Evolutionary conservation across 1,140 invertebrate species (phyloP), one percentile per base, ranked within the genome.

Genomic region (Penaeus vannamei): DNA sequence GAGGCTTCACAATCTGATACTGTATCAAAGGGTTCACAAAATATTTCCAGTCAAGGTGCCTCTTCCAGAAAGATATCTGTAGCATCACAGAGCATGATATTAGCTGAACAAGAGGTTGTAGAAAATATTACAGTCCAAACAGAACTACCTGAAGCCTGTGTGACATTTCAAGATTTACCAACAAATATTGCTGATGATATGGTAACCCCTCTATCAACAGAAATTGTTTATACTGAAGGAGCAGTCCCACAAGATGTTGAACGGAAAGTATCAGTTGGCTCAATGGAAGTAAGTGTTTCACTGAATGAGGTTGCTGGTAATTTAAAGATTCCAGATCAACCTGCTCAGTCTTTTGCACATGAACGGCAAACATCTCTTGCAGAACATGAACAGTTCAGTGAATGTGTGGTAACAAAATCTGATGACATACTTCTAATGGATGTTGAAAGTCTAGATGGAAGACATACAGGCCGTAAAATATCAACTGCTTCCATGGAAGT

Each of bases 401-500:
- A 76, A 20, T 36, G 42, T 76, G 14, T 72, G 17, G 72, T 76
- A 32, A 76, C 42, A 20, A 76, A 20, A 76, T 76, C 53, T 14
- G 53, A 53, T 53, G 53, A 53, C 53, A 53, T 53, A 53, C 17
- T 0, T 1, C 17, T 53, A 12, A 53, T 53, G 53, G 53, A 53
- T 53, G 4, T 53, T 14, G 53, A 53, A 53, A 10, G 53, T 53
- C 53, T 53, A 23, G 23, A 69, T 8, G 19, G 14, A 46, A 66
- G 59, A 46, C 5, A 72, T n/a, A 66, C 72, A 12, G 53, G 32
- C 2, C 32, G 64, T 72, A 86, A 86, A 79, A 86, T 79, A 79
- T 86, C 85, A 61, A 86, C 72, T 0, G 76, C 53, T 4, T 89
- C 85, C 8, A 10, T 69, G 36, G 85, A 87, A 53, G 59, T 80